Base-by-base conservation (phyloP, 2,888 invertebrate species). In the Pogonocherus hispidulus region DNA sequence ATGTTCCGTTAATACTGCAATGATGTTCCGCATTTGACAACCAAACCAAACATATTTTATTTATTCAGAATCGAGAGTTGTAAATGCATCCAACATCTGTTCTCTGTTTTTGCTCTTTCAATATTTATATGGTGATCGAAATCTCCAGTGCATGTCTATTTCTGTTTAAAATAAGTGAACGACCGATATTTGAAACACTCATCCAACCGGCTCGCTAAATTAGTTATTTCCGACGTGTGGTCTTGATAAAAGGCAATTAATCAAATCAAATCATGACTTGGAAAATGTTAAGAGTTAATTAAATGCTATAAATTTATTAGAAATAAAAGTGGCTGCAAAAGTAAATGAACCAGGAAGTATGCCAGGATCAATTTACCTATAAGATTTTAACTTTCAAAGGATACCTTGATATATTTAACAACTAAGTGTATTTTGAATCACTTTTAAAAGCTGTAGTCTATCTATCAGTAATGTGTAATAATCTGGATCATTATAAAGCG, bases 111-210 rank as follows among this genome's bases (percentile, higher is more conserved):
- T 32, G 59, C 46, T 46, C 47, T 46, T 20, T 23, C 19, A 22
- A 41, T 20, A 56, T 56, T 56, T 41, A 56, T 11, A 56, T 59
- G 18, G 46, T 14, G 23, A 47, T 46, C 59, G 59, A 47, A 27
- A 47, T 27, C 46, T 14, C 59, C 27, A 27, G 8, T 18, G 27
- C 59, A 37, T 6, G 35, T 35, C 56, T 23, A 47, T 59, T 59
- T 59, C 59, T 47, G 46, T 59, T 59, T 59, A 18, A 46, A 59
- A 23, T 59, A 47, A 44, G 59, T 59, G 59, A 59, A 59, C 47
- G 59, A 59, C 59, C 59, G 59, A 59, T 59, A 59, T 59, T 14
- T 47, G 46, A 59, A 59, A 59, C 59, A 59, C 27, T 47, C 32
- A 11, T 18, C 20, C 14, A 9, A 14, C 14, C 19, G 2, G 46